Evolutionary conservation across 2,888 invertebrate genomes (phyloP), one percentile per base, ranked within the genome.

Genomic region (Leuctra nigra): DNA sequence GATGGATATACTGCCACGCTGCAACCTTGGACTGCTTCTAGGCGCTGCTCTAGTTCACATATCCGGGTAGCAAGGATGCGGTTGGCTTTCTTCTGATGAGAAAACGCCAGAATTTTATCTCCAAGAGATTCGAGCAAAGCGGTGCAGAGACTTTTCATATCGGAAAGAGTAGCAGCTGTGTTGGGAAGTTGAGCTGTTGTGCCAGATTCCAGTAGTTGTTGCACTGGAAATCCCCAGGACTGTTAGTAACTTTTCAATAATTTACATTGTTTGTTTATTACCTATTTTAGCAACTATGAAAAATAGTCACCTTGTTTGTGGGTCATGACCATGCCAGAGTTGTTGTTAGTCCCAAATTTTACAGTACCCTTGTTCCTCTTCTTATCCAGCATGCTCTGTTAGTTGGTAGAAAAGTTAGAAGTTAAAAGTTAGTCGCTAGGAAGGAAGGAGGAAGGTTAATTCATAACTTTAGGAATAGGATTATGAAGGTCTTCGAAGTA

Each of bases 301-400:
- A n/a, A n/a, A n/a, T n/a, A n/a, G n/a, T n/a, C 70, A 88, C 88
- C 88, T 84, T 90, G 89, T 67, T 85, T 87, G 68, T 88, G 87
- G 16, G 87, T 84, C 74, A 90, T 83, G 67, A 89, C 81, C 64
- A 82, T 77, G 66, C 86, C 85, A 53, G 82, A 79, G 67, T 78
- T 79, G 55, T 69, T 66, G 70, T 79, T 83, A 58, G 77, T 78
- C 48, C 83, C 82, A 58, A 87, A 73, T 67, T 84, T 84, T 44
- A 84, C 74, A 46, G 81, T 77, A 64, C 87, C 85, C 70, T 84
- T 87, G 64, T 82, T 83, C 63, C 81, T 82, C 72, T 86, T 86
- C 64, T 83, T 80, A 66, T 86, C 86, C 66, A 87, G 71, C 72
- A 86, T 78, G 59, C 78, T 77, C 86, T 86, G 69, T 60, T 74